Evolutionary conservation across 2,797 vertebrate genomes (phyloP).

Genomic region (Vireo griseus): DNA sequence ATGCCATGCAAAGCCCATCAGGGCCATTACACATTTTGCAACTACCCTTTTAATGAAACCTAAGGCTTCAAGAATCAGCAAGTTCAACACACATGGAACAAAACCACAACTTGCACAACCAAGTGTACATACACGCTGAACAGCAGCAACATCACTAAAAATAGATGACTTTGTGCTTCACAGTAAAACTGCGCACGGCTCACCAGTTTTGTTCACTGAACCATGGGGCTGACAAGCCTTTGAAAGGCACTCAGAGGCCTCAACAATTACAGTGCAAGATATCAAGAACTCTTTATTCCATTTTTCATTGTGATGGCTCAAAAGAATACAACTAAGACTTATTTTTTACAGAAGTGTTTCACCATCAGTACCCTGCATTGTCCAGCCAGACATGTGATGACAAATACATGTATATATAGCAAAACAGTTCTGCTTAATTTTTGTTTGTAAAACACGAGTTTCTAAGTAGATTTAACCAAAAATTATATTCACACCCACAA

Average conservation of each 20-base stretch:
- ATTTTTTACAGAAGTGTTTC: neutral
- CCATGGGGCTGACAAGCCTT: neutral
- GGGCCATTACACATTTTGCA: neutral
- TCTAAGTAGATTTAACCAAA: neutral
- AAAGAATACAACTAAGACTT: neutral
- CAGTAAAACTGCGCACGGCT: neutral
- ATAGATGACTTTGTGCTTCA: constrained; percentile 21
- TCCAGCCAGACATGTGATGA: neutral
- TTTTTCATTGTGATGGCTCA: neutral
- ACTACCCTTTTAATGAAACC: neutral
- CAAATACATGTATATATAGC: neutral
- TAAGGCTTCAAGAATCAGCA: neutral
- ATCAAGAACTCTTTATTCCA: neutral
- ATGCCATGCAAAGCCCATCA: neutral
- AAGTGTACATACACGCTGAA: neutral
- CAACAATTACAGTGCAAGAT: neutral
- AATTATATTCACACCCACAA: neutral
- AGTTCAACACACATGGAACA: neutral
- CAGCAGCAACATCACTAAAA: neutral
- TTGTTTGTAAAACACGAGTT: neutral
- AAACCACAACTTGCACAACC: neutral
- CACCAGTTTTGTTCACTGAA: neutral
- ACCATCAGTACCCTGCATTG: neutral
- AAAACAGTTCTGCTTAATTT: neutral
- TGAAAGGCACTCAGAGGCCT: neutral